Percentiles rank a stretch among this genome's conserved stretches.
Evolutionary conservation across 2,888 invertebrate species (phyloP).

Genomic region (Pyralis farinalis): DNA sequence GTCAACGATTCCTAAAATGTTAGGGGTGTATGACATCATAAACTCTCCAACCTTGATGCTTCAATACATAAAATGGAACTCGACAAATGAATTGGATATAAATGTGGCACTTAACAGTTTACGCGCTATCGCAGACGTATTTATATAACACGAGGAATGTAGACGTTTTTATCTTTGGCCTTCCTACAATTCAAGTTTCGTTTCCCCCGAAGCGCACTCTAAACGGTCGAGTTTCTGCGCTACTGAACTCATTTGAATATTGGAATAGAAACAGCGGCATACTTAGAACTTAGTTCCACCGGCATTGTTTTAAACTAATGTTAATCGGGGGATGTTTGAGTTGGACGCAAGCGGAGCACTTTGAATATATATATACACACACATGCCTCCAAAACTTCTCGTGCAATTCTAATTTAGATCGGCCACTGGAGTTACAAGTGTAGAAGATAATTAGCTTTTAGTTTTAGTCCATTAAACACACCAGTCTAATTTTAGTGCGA

Average conservation of each 20-base stretch:
- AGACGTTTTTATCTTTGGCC: constrained; percentile 7
- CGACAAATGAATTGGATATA: no score
- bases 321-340: constrained; percentile 50
- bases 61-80: no score
- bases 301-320: constrained; percentile 59
- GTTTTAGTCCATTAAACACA: constrained; percentile 42
- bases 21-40: no score
- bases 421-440: constrained; percentile 35
- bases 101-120: no score
- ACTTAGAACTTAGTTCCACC: constrained; percentile 38
- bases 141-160: constrained; percentile 3
- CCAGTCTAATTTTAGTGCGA: constrained; percentile 30
- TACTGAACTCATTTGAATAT: constrained; percentile 62
- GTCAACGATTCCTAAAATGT: no score
- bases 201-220: constrained; percentile 24
- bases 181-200: constrained; percentile 13
- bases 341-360: constrained; percentile 40
- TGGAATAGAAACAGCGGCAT: constrained; percentile 42
- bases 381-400: constrained; percentile 39
- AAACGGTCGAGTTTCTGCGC: constrained; percentile 46
- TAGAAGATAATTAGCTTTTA: constrained; percentile 47
- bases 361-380: constrained; percentile 23
- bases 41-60: no score
- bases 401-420: constrained; percentile 48
- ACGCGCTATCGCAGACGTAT: no score